phyloP scores from a whole-genome alignment of 2,888 invertebrate species.

The Halictus quadricinctus region DNA sequence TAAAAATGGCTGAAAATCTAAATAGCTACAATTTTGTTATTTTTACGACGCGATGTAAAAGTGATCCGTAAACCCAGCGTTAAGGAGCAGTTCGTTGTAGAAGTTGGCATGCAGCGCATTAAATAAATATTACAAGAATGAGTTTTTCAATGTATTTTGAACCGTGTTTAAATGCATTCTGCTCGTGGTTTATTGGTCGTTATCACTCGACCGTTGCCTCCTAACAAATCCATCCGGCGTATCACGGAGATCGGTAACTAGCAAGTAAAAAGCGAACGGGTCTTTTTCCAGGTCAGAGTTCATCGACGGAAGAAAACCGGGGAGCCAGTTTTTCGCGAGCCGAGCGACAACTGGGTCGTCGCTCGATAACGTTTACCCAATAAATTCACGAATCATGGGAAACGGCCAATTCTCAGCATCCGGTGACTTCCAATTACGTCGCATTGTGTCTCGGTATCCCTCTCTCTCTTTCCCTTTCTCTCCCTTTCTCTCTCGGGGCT shows the following conservation, averaged over 20 bases:
- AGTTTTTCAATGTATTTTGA: neutral
- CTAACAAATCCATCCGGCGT: neutral
- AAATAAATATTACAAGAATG: neutral
- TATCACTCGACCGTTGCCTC: neutral
- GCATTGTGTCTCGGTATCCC: conserved; percentile 63
- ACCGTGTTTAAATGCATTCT: neutral
- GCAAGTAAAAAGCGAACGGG: neutral
- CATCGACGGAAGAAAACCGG: neutral
- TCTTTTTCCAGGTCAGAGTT: conserved; percentile 12
- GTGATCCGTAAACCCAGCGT: too few species aligned
- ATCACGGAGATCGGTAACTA: neutral
- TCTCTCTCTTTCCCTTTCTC: conserved; percentile 11
- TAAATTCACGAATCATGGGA: conserved; percentile 60
- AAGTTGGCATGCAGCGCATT: neutral
- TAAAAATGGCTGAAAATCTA: too few species aligned
- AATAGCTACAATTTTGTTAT: too few species aligned
- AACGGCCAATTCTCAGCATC: conserved; percentile 66
- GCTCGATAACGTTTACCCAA: conserved; percentile 21
- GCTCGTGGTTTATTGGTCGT: neutral
- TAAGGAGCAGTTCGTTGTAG: neutral
- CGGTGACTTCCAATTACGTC: conserved; percentile 67
- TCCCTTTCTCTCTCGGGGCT: conserved; percentile 19
- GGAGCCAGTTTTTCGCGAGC: neutral
- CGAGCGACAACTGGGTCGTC: conserved; percentile 3
- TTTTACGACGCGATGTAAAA: too few species aligned